These are phyloP conservation scores for Siniperca undulata DNA, from an alignment of 2,797 vertebrate genomes.

Conservation along the genomic window DNA sequence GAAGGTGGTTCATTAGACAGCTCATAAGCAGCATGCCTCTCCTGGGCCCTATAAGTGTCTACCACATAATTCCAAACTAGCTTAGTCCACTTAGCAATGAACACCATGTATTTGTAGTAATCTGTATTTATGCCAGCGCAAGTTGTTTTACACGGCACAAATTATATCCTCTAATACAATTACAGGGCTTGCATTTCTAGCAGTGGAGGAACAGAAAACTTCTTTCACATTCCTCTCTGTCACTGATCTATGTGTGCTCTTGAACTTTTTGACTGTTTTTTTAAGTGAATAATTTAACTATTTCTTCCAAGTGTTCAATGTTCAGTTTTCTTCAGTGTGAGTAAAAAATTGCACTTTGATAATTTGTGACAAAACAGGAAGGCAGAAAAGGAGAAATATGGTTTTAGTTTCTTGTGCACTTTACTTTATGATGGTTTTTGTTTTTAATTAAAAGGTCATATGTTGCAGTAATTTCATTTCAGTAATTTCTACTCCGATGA, in stretches of 20 bases:
- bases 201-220: neutral
- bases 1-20: conserved; percentile 49
- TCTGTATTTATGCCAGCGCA: conserved; percentile 35
- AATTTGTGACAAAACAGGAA: neutral
- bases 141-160: conserved; percentile 24
- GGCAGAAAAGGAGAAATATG: neutral
- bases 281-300: neutral
- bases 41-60: conserved; percentile 48
- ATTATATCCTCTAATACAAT: conserved; percentile 14
- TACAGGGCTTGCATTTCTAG: conserved; percentile 17
- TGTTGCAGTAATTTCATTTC: neutral
- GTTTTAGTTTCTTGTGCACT: neutral
- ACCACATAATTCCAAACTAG: conserved; percentile 51
- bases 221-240: neutral
- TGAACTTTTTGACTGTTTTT: neutral
- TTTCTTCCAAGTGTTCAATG: neutral
- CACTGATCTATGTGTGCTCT: neutral
- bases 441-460: conserved; percentile 14
- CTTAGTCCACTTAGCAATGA: conserved; percentile 48
- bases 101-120: conserved; percentile 33
- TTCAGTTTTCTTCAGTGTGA: neutral
- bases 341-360: neutral
- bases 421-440: neutral
- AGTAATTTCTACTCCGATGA: neutral
- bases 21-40: conserved; percentile 53